Base-by-base conservation (phyloP, 2,113 vertebrate species). In the Vombatus ursinus region DNA sequence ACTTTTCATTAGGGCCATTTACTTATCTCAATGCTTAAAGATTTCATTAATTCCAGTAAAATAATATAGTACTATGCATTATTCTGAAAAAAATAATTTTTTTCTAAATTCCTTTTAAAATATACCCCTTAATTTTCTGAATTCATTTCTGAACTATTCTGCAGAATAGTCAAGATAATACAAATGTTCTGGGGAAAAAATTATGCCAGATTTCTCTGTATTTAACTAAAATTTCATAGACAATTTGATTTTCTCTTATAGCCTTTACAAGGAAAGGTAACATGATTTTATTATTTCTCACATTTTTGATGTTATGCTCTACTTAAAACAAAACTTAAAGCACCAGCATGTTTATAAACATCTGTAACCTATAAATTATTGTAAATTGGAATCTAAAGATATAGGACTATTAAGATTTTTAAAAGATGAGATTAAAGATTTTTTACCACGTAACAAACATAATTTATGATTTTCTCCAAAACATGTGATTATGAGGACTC, bases 251-350 rank as follows among this genome's bases (percentile, higher is more conserved):
- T 90, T 90, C 47, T 10, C 22, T 90, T 90, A 19, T 1, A 77
- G 61, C 14, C 28, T 77, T 77, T 77, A n/a, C 37, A 77, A 2
- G 61, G n/a, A n/a, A 77, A n/a, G 61, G 14, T 77, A n/a, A n/a
- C 11, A 68, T 68, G 12, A n/a, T 77, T 68, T 68, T 68, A 16
- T 5, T 37, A 37, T 68, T 77, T 77, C 61, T 77, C 37, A 96
- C 96, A 4, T 92, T 91, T 96, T 96, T 52, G 91, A 94, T 93
- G 93, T 95, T 31, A 95, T 94, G 16, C 53, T 97, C 92, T 10
- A 54, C 77, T 92, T 50, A 4, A 95, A 94, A 52, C 52, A 92
- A 90, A 95, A 50, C 52, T 84, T 53, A 95, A 54, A 49, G 48
- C 22, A 54, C 53, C 1, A 89, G 0, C 89, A 47, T 92, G 5